Base-by-base conservation (phyloP, 2,888 invertebrate genomes). In the Perizoma flavofasciatum region DNA sequence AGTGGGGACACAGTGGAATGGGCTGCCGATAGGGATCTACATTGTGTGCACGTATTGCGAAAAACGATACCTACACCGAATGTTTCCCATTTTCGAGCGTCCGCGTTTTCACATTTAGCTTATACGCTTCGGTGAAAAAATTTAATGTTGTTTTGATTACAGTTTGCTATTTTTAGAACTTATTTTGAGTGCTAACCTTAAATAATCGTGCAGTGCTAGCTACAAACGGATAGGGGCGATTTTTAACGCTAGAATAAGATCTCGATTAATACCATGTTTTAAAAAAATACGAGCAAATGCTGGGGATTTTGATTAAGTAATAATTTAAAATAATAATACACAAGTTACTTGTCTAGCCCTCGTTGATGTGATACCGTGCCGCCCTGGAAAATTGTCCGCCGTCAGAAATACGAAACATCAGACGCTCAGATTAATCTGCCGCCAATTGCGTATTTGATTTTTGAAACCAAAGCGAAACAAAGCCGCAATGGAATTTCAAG, bases 181-280 rank as follows among this genome's bases (percentile, higher is more conserved):
- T 60, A 48, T 56, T 10, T 51, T 49, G 47, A 35, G 57, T 50
- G 62, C 57, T 61, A 67, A 59, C 55, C 61, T 68, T 55, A 70
- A 45, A 71, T 52, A 61, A 62, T 68, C 69, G 79, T 83, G 83
- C 84, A 72, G 69, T 73, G 68, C 71, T 71, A 61, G 63, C 63
- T 70, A 64, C 67, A 55, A 51, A 62, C 66, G 63, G 58, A 51
- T 49, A 68, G 63, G 59, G 59, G 50, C 49, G 62, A 41, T 68
- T 65, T 11, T 55, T 52, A 61, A 65, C 67, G 81, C 87, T 80
- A 78, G 65, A 88, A 86, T 83, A 88, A 87, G 88, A 88, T 88
- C 86, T 87, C 83, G 70, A 65, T 65, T 66, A 10, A 34, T 44
- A 50, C 5, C 41, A 41, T 9, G n/a, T 52, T 44, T 48, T 32